Conservation (phyloP, 2,113 vertebrate species). For the Urocitellus parryii region DNA sequence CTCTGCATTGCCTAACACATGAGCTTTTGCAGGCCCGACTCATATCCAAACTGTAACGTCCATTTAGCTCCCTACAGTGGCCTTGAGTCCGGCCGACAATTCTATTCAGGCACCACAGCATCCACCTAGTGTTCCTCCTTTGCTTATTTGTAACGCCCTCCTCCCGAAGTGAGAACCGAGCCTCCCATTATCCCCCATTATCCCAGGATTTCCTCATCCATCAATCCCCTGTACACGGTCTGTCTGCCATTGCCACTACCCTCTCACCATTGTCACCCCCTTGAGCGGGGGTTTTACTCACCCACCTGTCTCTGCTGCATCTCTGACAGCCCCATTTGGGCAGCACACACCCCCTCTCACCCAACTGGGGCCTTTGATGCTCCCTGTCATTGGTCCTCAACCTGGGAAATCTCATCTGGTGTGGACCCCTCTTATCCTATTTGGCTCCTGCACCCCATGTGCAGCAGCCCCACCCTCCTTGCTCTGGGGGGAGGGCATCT, state of each 20-base stretch:
- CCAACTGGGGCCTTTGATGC: fast-evolving
- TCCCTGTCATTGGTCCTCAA: too few relatives aligned
- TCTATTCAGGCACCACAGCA: too few relatives aligned
- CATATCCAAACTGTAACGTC: too few relatives aligned
- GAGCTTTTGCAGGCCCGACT: too few relatives aligned
- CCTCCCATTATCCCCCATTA: background rate
- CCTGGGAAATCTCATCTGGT: fast-evolving
- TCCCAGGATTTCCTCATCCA: background rate
- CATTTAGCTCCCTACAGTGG: background rate
- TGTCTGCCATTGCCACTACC: background rate
- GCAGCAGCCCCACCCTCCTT: fast-evolving
- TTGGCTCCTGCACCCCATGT: background rate
- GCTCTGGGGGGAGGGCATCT: background rate
- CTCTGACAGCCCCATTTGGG: fast-evolving
- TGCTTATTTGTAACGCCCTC: background rate
- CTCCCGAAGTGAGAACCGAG: background rate
- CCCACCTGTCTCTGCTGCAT: background rate
- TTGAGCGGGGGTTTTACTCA: too few relatives aligned
- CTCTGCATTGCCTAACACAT: too few relatives aligned
- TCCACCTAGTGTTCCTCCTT: background rate
- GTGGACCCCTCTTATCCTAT: too few relatives aligned
- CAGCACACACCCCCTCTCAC: fast-evolving
- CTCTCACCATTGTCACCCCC: too few relatives aligned
- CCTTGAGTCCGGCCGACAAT: background rate
- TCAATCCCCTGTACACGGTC: fast-evolving